Conservation (phyloP, 2,888 invertebrate species). For the Smittia sp. region DNA sequence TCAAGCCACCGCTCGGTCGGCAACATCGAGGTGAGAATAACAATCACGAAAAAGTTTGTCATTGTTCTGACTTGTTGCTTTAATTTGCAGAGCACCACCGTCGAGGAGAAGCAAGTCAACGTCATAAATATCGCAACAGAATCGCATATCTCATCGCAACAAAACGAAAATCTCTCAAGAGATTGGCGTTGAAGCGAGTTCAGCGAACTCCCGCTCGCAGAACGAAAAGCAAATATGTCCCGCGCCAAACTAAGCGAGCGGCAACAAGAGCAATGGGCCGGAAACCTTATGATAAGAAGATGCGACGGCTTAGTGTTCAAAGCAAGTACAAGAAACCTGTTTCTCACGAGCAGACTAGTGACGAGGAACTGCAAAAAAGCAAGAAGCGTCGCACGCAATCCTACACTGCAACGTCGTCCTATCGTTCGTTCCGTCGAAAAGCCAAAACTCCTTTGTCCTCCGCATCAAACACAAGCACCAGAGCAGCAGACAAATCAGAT, state of each 20-base stretch:
- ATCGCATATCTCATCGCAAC: conserved; percentile 72
- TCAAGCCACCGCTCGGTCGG: conserved; percentile 7
- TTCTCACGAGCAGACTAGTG: conserved; percentile 41
- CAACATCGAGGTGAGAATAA: conserved; percentile 24
- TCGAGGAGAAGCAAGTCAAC: conserved; percentile 45
- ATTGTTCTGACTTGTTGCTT: neutral
- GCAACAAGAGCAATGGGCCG: conserved; percentile 43
- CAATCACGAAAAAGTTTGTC: too few relatives aligned
- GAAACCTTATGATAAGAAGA: conserved; percentile 42
- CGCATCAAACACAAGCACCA: conserved; percentile 22
- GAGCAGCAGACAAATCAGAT: conserved; percentile 28
- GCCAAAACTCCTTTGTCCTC: conserved; percentile 37
- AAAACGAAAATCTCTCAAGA: conserved; percentile 65
- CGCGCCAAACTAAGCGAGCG: conserved; percentile 43
- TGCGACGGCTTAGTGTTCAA: conserved; percentile 38
- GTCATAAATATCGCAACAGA: conserved; percentile 61
- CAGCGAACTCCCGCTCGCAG: conserved; percentile 47
- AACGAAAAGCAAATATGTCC: conserved; percentile 44
- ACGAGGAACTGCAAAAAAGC: conserved; percentile 40
- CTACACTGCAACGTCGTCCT: conserved; percentile 38
- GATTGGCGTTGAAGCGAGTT: conserved; percentile 60
- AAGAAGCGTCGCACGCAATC: conserved; percentile 38
- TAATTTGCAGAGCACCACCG: neutral
- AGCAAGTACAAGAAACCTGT: conserved; percentile 40
- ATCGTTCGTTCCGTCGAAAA: conserved; percentile 38